A percentile compares a stretch with the other conserved stretches of the same genome.
These are phyloP conservation scores for Drosophila robusta DNA, from an alignment of 2,888 invertebrate species.

Conservation along the genomic window DNA sequence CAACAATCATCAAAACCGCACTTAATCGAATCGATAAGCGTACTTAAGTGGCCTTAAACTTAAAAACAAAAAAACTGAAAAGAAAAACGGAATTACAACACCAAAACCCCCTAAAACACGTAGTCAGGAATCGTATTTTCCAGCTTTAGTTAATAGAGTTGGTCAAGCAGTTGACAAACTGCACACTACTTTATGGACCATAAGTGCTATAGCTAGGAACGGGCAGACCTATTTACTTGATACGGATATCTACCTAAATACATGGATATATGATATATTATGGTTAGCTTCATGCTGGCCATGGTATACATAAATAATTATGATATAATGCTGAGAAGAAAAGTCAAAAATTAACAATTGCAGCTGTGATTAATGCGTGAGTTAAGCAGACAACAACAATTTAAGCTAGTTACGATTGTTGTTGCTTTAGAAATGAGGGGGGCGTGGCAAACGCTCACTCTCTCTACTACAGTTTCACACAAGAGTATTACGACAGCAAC, in stretches of 20 bases:
- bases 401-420: slow-evolving; percentile 40
- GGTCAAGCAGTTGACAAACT: slow-evolving; percentile 16
- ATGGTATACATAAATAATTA: slow-evolving; percentile 21
- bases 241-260: slow-evolving; percentile 14
- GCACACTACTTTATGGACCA: slow-evolving; percentile 28
- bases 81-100: background rate
- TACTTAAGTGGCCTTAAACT: slow-evolving; percentile 71
- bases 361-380: slow-evolving; percentile 69
- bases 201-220: slow-evolving; percentile 22
- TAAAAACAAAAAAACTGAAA: slow-evolving; percentile 12
- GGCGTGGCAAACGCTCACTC: background rate
- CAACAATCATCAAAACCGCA: slow-evolving; percentile 37
- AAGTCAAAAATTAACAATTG: slow-evolving; percentile 56
- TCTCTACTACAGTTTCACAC: slow-evolving; percentile 12
- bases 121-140: slow-evolving; percentile 29
- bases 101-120: background rate
- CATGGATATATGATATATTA: slow-evolving; percentile 22
- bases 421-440: slow-evolving; percentile 11
- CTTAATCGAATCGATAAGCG: slow-evolving; percentile 61
- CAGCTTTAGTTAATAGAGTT: slow-evolving; percentile 29
- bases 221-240: slow-evolving; percentile 23
- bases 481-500: slow-evolving; percentile 41
- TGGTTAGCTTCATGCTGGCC: slow-evolving; percentile 22
- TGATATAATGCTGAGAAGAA: slow-evolving; percentile 50
- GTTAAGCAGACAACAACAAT: slow-evolving; percentile 47